Evolutionary conservation across 2,113 vertebrate species (phyloP).

Genomic region (Corythornis madagascariensis): DNA sequence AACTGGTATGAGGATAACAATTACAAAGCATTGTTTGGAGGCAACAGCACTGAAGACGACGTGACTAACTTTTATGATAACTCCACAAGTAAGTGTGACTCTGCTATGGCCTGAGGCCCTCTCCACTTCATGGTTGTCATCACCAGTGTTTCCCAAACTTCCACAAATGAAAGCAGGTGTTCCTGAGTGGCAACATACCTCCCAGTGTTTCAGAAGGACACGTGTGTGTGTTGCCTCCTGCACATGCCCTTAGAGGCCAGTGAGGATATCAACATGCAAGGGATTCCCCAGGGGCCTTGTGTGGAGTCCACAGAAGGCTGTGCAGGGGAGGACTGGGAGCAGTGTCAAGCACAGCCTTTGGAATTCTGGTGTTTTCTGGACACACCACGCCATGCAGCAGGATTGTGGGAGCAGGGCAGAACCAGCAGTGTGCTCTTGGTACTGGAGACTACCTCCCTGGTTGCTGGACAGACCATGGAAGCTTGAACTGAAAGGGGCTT

Average conservation of each 20-base stretch:
- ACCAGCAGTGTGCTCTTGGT: background rate
- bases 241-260: background rate
- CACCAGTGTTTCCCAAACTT: background rate
- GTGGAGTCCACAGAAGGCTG: background rate
- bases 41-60: slow-evolving; percentile 78
- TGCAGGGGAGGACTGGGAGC: background rate
- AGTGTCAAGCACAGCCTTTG: rapidly evolving
- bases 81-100: slow-evolving; percentile 77
- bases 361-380: background rate
- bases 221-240: rapidly evolving
- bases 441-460: background rate
- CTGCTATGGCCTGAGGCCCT: background rate
- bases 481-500: background rate
- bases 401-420: background rate
- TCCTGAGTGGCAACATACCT: background rate
- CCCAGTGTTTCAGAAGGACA: background rate
- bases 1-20: slow-evolving; percentile 99
- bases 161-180: background rate
- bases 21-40: slow-evolving; percentile 94
- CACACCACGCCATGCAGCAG: background rate
- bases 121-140: background rate
- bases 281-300: background rate
- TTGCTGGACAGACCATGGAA: background rate
- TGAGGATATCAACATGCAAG: background rate
- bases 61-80: slow-evolving; percentile 77